These are phyloP conservation scores for Heterodera carotae DNA, from an alignment of 1,140 invertebrate species.

Conservation along the genomic window DNA sequence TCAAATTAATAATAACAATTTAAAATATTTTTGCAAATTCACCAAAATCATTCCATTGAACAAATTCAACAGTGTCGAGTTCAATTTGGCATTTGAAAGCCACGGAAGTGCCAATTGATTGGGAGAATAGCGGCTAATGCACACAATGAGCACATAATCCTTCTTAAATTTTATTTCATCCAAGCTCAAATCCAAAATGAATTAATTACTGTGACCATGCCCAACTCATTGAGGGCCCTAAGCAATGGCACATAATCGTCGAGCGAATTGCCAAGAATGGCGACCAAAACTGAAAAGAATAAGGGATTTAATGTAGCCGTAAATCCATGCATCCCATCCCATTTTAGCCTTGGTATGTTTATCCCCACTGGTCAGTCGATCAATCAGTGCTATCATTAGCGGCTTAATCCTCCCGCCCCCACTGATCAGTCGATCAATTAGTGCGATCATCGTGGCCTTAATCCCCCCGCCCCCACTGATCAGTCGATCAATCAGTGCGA, in stretches of 20 bases:
- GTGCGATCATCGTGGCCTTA: no score
- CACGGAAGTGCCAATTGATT: constrained; percentile 20
- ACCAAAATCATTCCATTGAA: constrained; percentile 43
- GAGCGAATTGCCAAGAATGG: constrained; percentile 36
- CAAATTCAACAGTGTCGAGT: constrained; percentile 15
- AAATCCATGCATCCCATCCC: not conserved
- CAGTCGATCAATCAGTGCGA: no score
- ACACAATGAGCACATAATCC: constrained; percentile 39
- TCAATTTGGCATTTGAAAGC: constrained; percentile 23
- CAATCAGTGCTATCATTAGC: no score
- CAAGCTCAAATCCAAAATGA: not conserved
- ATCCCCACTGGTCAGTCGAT: no score
- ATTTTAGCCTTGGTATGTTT: no score
- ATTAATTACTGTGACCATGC: constrained; percentile 16
- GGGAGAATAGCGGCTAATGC: constrained; percentile 30
- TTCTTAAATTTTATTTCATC: not conserved
- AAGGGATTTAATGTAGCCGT: not conserved
- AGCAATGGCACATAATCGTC: constrained; percentile 33
- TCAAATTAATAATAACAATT: not conserved
- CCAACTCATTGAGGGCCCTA: constrained; percentile 22
- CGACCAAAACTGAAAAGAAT: constrained; percentile 30
- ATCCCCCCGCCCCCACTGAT: no score
- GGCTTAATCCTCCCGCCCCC: no score
- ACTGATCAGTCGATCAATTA: no score
- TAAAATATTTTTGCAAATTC: constrained; percentile 4